These are phyloP conservation scores for Taxidea taxus DNA, from an alignment of 2,113 vertebrate genomes.

Conservation along the genomic window DNA sequence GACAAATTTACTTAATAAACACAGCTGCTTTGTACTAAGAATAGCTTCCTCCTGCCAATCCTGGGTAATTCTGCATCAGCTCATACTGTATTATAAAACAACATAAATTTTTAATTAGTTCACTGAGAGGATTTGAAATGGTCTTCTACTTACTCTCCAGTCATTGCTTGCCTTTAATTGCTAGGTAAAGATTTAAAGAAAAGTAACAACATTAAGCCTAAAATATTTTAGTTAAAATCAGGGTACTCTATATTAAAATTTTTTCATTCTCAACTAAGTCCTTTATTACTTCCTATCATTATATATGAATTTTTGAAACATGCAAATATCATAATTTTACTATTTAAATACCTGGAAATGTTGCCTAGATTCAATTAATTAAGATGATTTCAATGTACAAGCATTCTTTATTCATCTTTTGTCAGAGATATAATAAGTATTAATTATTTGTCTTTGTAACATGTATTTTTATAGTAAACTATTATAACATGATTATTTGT, in stretches of 20 bases:
- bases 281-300: slow-evolving; percentile 13
- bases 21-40: slow-evolving; percentile 81
- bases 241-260: slow-evolving; percentile 65
- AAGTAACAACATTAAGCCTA: slow-evolving; percentile 77
- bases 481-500: not conserved
- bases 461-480: not conserved
- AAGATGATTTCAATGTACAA: not conserved
- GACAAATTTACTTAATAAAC: slow-evolving; percentile 81
- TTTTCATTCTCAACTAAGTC: slow-evolving; percentile 53
- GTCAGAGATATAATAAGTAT: not conserved
- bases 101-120: slow-evolving; percentile 86
- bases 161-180: slow-evolving; percentile 81
- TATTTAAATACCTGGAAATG: not conserved
- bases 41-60: slow-evolving; percentile 77
- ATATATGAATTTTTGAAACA: not conserved
- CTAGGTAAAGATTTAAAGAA: slow-evolving; percentile 76
- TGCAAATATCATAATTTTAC: not conserved
- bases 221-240: slow-evolving; percentile 73
- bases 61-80: slow-evolving; percentile 77
- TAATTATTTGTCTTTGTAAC: not conserved
- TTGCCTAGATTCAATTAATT: not conserved
- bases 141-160: slow-evolving; percentile 79
- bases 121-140: slow-evolving; percentile 82
- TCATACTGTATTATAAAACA: slow-evolving; percentile 82
- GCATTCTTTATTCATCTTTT: not conserved